A percentile compares a stretch with the other conserved stretches of the same genome.
Conservation (phyloP, 1,140 invertebrate genomes). For the Battus philenor region DNA sequence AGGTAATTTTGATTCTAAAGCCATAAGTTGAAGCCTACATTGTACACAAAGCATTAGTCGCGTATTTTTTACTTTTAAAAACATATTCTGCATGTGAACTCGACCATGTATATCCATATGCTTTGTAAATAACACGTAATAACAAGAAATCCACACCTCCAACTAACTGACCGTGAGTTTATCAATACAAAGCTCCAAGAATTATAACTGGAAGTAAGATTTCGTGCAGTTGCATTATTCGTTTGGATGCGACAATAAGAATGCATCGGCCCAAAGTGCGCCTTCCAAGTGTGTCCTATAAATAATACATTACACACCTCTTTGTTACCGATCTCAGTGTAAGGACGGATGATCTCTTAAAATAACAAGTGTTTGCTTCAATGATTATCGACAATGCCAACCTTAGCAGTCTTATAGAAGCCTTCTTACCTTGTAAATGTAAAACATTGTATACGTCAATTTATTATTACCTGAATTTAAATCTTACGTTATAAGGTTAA, state of each 20-base stretch:
- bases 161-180: slow-evolving; percentile 3
- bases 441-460: slow-evolving; percentile 15
- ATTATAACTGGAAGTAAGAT: slow-evolving; percentile 31
- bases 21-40: too few species aligned
- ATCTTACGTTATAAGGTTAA: slow-evolving; percentile 12
- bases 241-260: slow-evolving; percentile 32
- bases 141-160: too few species aligned
- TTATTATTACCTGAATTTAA: too few species aligned
- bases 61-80: too few species aligned
- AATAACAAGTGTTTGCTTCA: slow-evolving; percentile 76
- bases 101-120: too few species aligned
- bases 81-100: too few species aligned
- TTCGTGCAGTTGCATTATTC: slow-evolving; percentile 24
- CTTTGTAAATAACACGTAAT: too few species aligned
- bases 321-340: slow-evolving; percentile 58
- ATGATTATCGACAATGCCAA: slow-evolving; percentile 73
- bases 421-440: slow-evolving; percentile 37
- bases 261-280: slow-evolving; percentile 47
- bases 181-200: slow-evolving; percentile 1
- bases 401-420: slow-evolving; percentile 70
- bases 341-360: slow-evolving; percentile 75
- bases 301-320: slow-evolving; percentile 72
- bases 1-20: too few species aligned
- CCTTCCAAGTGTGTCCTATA: slow-evolving; percentile 71
- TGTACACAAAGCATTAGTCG: too few species aligned